Conservation (phyloP, 2,113 vertebrate species). For the Perca fluviatilis region DNA sequence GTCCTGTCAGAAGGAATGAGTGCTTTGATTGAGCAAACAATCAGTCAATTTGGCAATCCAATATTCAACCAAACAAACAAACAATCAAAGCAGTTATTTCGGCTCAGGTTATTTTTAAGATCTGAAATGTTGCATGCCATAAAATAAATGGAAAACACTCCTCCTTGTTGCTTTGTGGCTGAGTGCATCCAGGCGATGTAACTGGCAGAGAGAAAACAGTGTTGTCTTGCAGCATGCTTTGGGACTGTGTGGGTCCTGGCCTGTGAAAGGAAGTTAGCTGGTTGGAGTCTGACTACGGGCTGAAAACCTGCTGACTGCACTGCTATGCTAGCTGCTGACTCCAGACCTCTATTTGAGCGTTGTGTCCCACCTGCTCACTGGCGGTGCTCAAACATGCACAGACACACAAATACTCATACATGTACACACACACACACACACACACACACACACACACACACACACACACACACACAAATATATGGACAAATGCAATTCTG, state of each 20-base stretch:
- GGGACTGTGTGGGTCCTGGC: conserved; percentile 48
- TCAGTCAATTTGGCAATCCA: conserved; percentile 19
- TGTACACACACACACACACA: neutral
- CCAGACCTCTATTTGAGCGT: conserved; percentile 53
- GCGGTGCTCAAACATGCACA: conserved; percentile 46
- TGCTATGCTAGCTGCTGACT: conserved; percentile 72
- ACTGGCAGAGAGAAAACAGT: conserved; percentile 33
- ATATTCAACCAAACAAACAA: conserved; percentile 30
- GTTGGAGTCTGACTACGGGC: conserved; percentile 58
- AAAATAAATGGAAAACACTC: neutral
- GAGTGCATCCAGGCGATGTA: conserved; percentile 22
- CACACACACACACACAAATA: neutral
- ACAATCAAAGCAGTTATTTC: conserved; percentile 21
- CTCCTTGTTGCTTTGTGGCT: conserved; percentile 32
- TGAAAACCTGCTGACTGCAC: conserved; percentile 70
- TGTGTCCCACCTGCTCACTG: conserved; percentile 65
- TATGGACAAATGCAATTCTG: neutral
- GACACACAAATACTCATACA: conserved; percentile 4
- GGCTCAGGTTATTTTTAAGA: conserved; percentile 39
- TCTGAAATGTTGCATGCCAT: neutral
- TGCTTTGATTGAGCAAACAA: conserved; percentile 19
- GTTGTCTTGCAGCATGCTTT: conserved; percentile 39
- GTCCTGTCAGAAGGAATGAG: conserved; percentile 5
- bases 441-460: neutral
- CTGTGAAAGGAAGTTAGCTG: conserved; percentile 62